Conservation (phyloP, 2,797 vertebrate genomes). For the Sorex maritimensis region DNA sequence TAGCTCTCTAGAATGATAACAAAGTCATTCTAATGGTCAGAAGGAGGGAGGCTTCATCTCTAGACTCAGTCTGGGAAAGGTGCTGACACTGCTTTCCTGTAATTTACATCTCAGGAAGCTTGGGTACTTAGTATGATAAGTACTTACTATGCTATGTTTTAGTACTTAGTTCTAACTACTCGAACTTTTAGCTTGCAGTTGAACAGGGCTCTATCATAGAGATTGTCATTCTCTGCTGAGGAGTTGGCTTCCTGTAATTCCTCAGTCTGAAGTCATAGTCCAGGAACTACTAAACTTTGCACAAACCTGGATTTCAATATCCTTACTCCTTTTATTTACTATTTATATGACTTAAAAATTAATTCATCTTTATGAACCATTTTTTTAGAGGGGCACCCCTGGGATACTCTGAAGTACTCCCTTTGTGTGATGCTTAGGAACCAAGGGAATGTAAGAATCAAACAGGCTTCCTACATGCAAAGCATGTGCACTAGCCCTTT, state of each 20-base stretch:
- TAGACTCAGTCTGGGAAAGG: neutral
- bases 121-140: neutral
- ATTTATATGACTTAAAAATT: constrained; percentile 22
- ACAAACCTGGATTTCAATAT: constrained; percentile 1
- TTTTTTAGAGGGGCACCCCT: too few relatives aligned
- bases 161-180: neutral
- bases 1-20: neutral
- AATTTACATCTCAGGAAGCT: too few relatives aligned
- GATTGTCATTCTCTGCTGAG: neutral
- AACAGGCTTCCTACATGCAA: too few relatives aligned
- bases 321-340: neutral
- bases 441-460: too few relatives aligned
- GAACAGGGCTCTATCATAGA: neutral
- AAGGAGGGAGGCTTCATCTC: neutral
- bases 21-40: neutral
- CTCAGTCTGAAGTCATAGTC: neutral
- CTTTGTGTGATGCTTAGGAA: too few relatives aligned
- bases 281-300: neutral
- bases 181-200: neutral
- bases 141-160: constrained; percentile 8
- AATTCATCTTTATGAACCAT: constrained; percentile 6
- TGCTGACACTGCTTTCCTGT: neutral
- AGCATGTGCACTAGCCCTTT: too few relatives aligned
- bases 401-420: too few relatives aligned
- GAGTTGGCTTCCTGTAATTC: neutral